Evolutionary conservation across 2,797 vertebrate genomes (phyloP).

Genomic region (Chiroxiphia lanceolata): DNA sequence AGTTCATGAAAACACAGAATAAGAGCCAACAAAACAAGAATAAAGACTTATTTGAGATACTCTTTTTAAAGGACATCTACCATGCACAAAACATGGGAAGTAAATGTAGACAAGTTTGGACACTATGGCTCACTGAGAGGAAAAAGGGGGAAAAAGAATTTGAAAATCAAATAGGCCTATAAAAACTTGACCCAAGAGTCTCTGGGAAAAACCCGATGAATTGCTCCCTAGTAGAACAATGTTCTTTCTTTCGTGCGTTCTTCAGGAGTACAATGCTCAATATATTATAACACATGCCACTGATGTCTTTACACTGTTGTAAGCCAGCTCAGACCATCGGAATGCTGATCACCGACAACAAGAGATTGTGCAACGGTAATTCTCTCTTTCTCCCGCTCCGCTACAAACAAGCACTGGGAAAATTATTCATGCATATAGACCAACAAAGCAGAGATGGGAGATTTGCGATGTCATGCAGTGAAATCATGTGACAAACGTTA

Average conservation of each 20-base stretch:
- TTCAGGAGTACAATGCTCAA: slow-evolving; percentile 88
- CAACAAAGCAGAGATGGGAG: slow-evolving; percentile 74
- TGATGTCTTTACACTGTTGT: slow-evolving; percentile 82
- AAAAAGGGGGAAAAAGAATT: slow-evolving; percentile 88
- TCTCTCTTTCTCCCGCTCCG: slow-evolving; percentile 66
- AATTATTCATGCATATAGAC: slow-evolving; percentile 78
- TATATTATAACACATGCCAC: slow-evolving; percentile 94
- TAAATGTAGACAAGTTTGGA: slow-evolving; percentile 98
- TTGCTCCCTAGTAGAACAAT: slow-evolving; percentile 89
- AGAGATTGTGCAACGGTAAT: slow-evolving; percentile 73
- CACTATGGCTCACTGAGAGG: slow-evolving; percentile 89
- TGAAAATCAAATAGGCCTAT: slow-evolving; percentile 97
- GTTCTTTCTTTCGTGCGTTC: slow-evolving; percentile 87
- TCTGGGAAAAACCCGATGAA: slow-evolving; percentile 99
- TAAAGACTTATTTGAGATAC: slow-evolving; percentile 98
- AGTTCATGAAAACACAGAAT: slow-evolving; percentile 99
- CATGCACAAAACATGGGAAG: slow-evolving; percentile 97
- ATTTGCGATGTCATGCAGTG: slow-evolving; percentile 72
- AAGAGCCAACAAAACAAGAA: slow-evolving; percentile 98
- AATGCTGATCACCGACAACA: slow-evolving; percentile 79
- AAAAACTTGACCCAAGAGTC: slow-evolving; percentile 98
- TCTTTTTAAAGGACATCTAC: slow-evolving; percentile 98
- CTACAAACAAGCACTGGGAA: slow-evolving; percentile 80
- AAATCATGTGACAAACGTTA: slow-evolving; percentile 72
- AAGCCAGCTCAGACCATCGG: slow-evolving; percentile 82